These are phyloP conservation scores for Cephalophus harveyi DNA, from an alignment of 2,113 vertebrate genomes.

Conservation along the genomic window DNA sequence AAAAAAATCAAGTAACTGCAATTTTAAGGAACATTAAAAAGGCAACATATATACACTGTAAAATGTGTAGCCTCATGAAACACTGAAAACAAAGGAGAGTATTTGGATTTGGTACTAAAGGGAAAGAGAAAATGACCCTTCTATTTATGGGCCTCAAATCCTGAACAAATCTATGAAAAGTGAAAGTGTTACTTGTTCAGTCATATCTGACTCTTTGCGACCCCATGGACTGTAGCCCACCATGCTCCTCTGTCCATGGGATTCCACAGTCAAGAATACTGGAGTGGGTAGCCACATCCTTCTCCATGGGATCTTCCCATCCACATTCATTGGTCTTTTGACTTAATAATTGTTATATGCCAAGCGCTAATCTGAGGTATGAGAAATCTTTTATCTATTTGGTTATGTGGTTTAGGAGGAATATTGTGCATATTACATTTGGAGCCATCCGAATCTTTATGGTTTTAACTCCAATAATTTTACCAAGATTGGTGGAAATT, in stretches of 20 bases:
- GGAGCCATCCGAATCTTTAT: not conserved
- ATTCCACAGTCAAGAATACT: not conserved
- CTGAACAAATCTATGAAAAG: not conserved
- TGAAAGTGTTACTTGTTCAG: not conserved
- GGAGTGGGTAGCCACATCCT: not conserved
- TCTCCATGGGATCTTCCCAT: not conserved
- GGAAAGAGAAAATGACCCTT: not conserved
- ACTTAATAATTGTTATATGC: not conserved
- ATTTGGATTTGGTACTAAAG: not conserved
- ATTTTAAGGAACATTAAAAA: not conserved
- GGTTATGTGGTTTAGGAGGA: not conserved
- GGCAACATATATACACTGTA: not conserved
- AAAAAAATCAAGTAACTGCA: not conserved
- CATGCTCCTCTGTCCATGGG: not conserved
- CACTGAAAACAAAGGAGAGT: not conserved
- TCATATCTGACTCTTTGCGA: fast-evolving
- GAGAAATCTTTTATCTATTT: not conserved
- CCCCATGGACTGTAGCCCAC: not conserved
- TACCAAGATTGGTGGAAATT: not conserved
- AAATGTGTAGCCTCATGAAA: not conserved
- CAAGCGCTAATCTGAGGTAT: not conserved
- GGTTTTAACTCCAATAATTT: not conserved
- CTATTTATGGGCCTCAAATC: not conserved
- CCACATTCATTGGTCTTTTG: not conserved
- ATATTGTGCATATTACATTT: not conserved